A percentile compares a stretch with the other conserved stretches of the same genome.
phyloP scores from a whole-genome alignment of 2,113 vertebrate genomes.

The Chinchilla lanigera region DNA sequence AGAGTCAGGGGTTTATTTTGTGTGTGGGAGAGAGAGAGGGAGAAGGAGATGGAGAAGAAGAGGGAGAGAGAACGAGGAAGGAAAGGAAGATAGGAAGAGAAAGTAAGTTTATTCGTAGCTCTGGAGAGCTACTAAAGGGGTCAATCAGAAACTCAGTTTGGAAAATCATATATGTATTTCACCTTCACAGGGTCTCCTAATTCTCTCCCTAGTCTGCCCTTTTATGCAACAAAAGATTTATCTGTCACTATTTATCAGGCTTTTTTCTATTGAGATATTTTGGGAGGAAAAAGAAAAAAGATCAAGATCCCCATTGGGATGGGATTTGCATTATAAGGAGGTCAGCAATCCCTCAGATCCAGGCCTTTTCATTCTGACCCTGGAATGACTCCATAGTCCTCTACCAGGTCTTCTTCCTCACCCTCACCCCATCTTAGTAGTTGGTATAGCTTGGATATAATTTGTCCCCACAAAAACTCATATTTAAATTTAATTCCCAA shows the following conservation, averaged over 20 bases:
- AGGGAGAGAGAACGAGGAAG: no score
- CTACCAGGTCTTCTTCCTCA: background rate
- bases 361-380: background rate
- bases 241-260: background rate
- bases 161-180: background rate
- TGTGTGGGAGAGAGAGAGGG: no score
- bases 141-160: background rate
- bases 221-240: background rate
- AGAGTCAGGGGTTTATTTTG: background rate
- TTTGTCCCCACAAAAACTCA: background rate
- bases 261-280: background rate
- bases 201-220: background rate
- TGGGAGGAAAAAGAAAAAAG: constrained; percentile 22
- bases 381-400: background rate
- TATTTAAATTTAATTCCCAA: background rate
- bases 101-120: background rate
- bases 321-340: background rate
- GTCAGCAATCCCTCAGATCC: rapidly evolving
- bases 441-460: background rate
- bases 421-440: no score
- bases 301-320: background rate
- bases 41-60: background rate
- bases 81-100: background rate
- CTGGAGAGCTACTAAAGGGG: background rate
- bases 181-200: background rate